Conservation (phyloP, 23 tunicate genomes). For the Trididemnum nubilum region DNA sequence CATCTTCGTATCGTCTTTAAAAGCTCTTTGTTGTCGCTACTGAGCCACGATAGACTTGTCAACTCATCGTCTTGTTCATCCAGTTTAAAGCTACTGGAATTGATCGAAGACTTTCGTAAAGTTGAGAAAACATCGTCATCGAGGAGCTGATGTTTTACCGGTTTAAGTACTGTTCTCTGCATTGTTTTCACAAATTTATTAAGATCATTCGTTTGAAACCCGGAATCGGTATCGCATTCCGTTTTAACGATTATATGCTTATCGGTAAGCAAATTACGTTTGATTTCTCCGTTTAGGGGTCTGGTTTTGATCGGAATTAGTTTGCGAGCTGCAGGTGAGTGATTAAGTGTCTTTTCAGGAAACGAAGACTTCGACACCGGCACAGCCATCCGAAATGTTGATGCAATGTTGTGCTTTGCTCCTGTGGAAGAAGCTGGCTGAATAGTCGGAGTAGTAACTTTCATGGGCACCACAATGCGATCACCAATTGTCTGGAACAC, state of each 20-base stretch:
- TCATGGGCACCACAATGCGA: constrained; percentile 67
- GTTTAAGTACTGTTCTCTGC: neutral
- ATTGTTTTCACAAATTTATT: constrained; percentile 58
- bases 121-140: constrained; percentile 2
- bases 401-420: neutral
- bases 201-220: constrained; percentile 4
- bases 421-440: neutral
- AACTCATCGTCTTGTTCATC: constrained; percentile 55
- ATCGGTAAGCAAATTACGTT: neutral
- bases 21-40: constrained; percentile 63
- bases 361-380: neutral
- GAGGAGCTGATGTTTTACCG: neutral
- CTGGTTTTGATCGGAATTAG: neutral
- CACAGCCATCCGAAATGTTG: neutral
- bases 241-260: neutral
- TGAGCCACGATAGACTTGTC: constrained; percentile 78
- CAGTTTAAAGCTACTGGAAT: neutral
- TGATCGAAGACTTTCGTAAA: neutral
- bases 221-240: neutral
- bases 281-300: neutral
- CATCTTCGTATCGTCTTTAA: constrained; percentile 61
- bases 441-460: neutral
- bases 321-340: neutral
- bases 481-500: constrained; percentile 62
- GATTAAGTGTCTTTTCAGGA: neutral